phyloP scores from a whole-genome alignment of 2,797 vertebrate species.

The Melanotaenia pygmaea region DNA sequence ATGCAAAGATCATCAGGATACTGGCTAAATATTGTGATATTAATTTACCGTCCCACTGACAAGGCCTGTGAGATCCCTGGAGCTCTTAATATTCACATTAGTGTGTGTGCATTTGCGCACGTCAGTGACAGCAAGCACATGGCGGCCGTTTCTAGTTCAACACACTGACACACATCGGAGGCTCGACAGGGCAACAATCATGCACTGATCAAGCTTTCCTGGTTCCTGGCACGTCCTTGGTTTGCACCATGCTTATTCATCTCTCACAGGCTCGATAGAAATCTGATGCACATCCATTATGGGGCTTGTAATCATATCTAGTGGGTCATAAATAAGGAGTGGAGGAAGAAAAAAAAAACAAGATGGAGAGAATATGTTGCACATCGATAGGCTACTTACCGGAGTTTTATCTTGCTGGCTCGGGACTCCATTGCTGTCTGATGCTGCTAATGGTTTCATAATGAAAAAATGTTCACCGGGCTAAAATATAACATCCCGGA shows the following conservation, averaged over 20 bases:
- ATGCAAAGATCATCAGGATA: neutral
- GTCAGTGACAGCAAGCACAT: conserved; percentile 74
- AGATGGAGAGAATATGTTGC: conserved; percentile 36
- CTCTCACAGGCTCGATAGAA: conserved; percentile 62
- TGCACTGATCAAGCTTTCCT: conserved; percentile 25
- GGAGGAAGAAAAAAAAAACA: neutral
- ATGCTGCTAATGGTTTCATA: conserved; percentile 98
- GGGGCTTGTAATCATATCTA: conserved; percentile 69
- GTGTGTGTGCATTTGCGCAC: conserved; percentile 36
- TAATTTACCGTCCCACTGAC: neutral
- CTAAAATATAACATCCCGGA: conserved; percentile 92
- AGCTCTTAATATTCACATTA: conserved; percentile 6
- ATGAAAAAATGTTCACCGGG: conserved; percentile 88
- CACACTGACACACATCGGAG: conserved; percentile 78
- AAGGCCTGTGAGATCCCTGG: neutral
- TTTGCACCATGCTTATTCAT: conserved; percentile 64
- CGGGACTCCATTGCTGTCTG: conserved; percentile 97
- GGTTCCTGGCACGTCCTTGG: conserved; percentile 45
- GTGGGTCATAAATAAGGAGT: conserved; percentile 55
- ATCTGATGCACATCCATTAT: conserved; percentile 73
- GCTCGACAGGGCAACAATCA: conserved; percentile 39
- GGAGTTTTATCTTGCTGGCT: conserved; percentile 96
- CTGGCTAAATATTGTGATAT: neutral
- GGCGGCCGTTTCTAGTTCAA: conserved; percentile 72
- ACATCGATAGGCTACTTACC: conserved; percentile 88